These are phyloP conservation scores for Azemiops feae DNA, from an alignment of 2,113 vertebrate species.

Conservation along the genomic window DNA sequence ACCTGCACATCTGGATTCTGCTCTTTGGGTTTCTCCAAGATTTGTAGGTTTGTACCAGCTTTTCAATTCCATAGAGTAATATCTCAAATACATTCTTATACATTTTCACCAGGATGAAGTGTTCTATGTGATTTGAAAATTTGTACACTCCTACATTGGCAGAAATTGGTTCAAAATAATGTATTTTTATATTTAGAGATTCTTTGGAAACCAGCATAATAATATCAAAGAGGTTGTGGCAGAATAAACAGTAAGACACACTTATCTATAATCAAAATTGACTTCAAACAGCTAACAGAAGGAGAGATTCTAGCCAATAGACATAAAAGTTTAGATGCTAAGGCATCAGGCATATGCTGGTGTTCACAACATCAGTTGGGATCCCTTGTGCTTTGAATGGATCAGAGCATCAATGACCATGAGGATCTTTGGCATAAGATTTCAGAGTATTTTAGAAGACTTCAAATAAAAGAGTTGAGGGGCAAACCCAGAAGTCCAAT, in stretches of 20 bases:
- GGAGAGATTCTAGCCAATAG: not conserved
- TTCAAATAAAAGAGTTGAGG: not conserved
- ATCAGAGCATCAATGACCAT: not conserved
- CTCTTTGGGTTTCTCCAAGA: slow-evolving; percentile 48
- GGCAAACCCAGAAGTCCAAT: slow-evolving; percentile 41
- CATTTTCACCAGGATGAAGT: not conserved
- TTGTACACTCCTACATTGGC: not conserved
- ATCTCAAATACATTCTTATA: not conserved
- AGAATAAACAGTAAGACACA: slow-evolving; percentile 7
- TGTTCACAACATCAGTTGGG: not conserved
- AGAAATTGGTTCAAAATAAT: not conserved
- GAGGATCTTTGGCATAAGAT: slow-evolving; percentile 48
- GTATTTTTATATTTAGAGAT: not conserved
- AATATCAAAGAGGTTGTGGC: not conserved
- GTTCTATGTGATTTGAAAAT: not conserved
- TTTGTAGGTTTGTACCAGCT: slow-evolving; percentile 17
- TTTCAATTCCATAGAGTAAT: not conserved
- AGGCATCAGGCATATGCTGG: not conserved
- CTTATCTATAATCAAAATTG: not conserved
- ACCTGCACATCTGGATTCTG: slow-evolving; percentile 42
- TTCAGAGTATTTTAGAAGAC: slow-evolving; percentile 37
- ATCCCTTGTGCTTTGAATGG: not conserved
- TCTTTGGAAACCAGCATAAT: not conserved
- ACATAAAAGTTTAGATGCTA: not conserved
- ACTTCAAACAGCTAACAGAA: not conserved